Conservation (phyloP, 2,113 vertebrate genomes). For the Lycocorax pyrrhopterus region DNA sequence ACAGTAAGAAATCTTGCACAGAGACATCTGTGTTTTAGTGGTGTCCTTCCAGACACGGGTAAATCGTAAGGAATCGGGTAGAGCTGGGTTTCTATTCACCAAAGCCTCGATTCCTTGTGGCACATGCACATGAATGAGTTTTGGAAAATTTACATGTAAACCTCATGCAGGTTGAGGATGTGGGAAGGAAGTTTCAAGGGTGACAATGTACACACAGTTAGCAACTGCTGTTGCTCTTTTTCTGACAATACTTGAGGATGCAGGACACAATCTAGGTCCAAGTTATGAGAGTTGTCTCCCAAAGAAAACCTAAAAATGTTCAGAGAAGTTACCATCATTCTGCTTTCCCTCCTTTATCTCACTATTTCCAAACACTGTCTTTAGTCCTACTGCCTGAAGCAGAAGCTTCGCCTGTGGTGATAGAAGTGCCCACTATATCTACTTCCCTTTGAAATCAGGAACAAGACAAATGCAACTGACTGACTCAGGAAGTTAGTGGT, state of each 20-base stretch:
- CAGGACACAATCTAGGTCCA: neutral
- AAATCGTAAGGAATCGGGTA: neutral
- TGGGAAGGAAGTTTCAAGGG: neutral
- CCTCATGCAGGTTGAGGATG: neutral
- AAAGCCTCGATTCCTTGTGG: neutral
- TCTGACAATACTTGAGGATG: neutral
- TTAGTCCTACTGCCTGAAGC: neutral
- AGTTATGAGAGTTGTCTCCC: neutral
- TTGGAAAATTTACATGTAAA: neutral
- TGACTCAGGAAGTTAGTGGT: neutral
- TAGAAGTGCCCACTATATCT: neutral
- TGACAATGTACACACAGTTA: neutral
- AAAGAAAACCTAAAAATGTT: neutral
- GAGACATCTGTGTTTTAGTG: neutral
- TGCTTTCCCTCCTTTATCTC: neutral
- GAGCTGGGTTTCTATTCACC: neutral
- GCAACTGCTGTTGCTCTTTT: neutral
- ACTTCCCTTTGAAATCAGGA: neutral
- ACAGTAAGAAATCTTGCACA: neutral
- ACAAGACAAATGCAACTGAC: neutral
- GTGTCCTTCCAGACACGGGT: rapidly evolving
- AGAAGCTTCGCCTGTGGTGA: neutral
- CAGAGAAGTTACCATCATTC: neutral
- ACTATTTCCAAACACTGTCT: neutral
- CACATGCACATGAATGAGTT: neutral